Percentiles rank a stretch among this genome's conserved stretches.
These are phyloP conservation scores for Echinarachnius parma DNA, from an alignment of 53 echinoderm and acorn worm species.

Conservation along the genomic window DNA sequence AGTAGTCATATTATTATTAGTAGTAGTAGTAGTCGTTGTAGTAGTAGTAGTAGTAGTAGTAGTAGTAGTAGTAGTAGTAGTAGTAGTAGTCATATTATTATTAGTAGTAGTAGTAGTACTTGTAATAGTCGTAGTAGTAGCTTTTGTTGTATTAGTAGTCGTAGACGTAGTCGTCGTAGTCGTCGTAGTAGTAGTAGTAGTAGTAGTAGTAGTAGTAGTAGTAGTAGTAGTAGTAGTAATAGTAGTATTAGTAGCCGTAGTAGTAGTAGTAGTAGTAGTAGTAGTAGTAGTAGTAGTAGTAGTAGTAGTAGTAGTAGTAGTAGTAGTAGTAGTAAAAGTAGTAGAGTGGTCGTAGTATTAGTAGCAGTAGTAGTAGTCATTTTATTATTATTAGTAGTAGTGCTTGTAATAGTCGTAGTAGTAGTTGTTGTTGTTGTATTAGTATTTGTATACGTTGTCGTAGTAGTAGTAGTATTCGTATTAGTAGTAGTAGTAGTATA, in stretches of 20 bases:
- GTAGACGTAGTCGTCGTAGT: neutral
- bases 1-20: neutral
- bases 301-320: slow-evolving; percentile 15
- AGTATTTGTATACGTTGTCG: neutral
- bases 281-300: slow-evolving; percentile 9
- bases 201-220: neutral
- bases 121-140: neutral
- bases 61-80: slow-evolving; percentile 16
- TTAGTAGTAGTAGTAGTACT: slow-evolving; percentile 1
- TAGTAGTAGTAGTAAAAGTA: slow-evolving; percentile 7
- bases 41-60: neutral
- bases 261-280: slow-evolving; percentile 7
- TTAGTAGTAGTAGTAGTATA: slow-evolving; percentile 7
- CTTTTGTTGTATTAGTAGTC: neutral
- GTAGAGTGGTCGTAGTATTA: neutral
- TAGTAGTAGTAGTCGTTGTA: neutral
- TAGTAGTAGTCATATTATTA: neutral
- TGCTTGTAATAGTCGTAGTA: neutral
- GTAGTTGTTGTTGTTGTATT: neutral
- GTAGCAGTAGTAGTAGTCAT: neutral
- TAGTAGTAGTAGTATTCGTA: neutral
- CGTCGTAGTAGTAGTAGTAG: neutral
- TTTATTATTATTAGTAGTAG: neutral
- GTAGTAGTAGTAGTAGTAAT: slow-evolving; percentile 7
- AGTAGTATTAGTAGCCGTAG: slow-evolving; percentile 5